phyloP scores from a whole-genome alignment of 2,888 invertebrate genomes.

The Thumatha senex region DNA sequence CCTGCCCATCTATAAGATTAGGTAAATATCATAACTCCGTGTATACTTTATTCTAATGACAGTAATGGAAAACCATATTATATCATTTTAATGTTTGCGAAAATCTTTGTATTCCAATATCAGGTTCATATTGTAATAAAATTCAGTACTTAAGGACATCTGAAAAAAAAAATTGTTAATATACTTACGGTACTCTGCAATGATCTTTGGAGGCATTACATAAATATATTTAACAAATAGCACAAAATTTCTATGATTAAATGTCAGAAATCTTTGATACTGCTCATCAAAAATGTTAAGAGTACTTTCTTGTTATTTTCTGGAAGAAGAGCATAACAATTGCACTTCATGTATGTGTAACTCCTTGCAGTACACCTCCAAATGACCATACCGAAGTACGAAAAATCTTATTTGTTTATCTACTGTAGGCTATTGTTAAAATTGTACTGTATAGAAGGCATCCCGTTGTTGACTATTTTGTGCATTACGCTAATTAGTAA shows the following conservation, averaged over 20 bases:
- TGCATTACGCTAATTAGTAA: slow-evolving; percentile 76
- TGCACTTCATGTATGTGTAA: too few relatives aligned
- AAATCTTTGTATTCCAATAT: slow-evolving; percentile 18
- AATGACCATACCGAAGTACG: slow-evolving; percentile 54
- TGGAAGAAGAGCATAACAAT: too few relatives aligned
- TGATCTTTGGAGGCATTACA: slow-evolving; percentile 29
- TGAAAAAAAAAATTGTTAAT: slow-evolving; percentile 40
- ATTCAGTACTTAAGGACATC: slow-evolving; percentile 21
- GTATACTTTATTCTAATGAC: slow-evolving; percentile 20
- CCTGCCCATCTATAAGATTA: slow-evolving; percentile 35
- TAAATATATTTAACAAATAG: slow-evolving; percentile 27
- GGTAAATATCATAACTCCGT: slow-evolving; percentile 28
- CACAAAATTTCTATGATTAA: slow-evolving; percentile 9
- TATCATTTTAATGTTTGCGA: slow-evolving; percentile 14
- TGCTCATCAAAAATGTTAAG: slow-evolving; percentile 4
- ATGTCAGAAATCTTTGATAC: background rate
- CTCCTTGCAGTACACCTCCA: slow-evolving; percentile 5
- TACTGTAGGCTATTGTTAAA: slow-evolving; percentile 78
- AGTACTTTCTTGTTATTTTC: too few relatives aligned
- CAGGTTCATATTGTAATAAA: slow-evolving; percentile 17
- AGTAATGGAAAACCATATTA: slow-evolving; percentile 24
- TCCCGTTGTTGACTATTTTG: slow-evolving; percentile 73
- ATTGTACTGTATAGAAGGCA: slow-evolving; percentile 83
- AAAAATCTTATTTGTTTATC: slow-evolving; percentile 61
- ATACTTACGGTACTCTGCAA: slow-evolving; percentile 33